Evolutionary conservation across 2,888 invertebrate genomes (phyloP).

Genomic region (Agrochola macilenta): DNA sequence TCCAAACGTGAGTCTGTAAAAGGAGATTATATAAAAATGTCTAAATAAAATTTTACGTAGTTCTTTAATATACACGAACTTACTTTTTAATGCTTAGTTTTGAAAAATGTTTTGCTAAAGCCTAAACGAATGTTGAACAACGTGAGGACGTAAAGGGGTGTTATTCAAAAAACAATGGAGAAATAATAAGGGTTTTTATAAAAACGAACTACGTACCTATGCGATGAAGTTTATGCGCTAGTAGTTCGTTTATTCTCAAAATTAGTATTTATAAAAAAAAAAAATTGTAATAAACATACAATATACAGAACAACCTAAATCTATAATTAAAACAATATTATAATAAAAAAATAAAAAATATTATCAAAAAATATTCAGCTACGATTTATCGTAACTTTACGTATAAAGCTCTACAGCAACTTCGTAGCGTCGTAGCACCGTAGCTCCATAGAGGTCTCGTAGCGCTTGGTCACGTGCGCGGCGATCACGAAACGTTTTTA

Average conservation of each 20-base stretch:
- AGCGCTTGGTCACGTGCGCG: conserved; percentile 80
- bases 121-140: not conserved
- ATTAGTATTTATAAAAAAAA: not conserved
- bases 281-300: no score
- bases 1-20: not conserved
- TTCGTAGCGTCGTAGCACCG: conserved; percentile 62
- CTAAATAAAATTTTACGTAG: not conserved
- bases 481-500: conserved; percentile 86
- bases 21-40: not conserved
- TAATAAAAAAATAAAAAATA: not conserved
- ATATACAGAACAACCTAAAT: not conserved
- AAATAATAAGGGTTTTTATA: not conserved
- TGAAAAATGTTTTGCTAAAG: not conserved
- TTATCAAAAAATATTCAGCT: conserved; percentile 18
- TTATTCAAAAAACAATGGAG: not conserved
- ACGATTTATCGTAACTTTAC: conserved; percentile 13
- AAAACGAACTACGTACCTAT: not conserved
- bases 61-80: not conserved
- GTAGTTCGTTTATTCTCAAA: not conserved
- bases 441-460: conserved; percentile 66
- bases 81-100: conserved; percentile 26
- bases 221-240: not conserved
- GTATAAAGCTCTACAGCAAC: conserved; percentile 32
- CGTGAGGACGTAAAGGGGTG: not conserved
- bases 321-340: not conserved